phyloP scores from a whole-genome alignment of 2,797 vertebrate species.

The Pelochelys cantorii region DNA sequence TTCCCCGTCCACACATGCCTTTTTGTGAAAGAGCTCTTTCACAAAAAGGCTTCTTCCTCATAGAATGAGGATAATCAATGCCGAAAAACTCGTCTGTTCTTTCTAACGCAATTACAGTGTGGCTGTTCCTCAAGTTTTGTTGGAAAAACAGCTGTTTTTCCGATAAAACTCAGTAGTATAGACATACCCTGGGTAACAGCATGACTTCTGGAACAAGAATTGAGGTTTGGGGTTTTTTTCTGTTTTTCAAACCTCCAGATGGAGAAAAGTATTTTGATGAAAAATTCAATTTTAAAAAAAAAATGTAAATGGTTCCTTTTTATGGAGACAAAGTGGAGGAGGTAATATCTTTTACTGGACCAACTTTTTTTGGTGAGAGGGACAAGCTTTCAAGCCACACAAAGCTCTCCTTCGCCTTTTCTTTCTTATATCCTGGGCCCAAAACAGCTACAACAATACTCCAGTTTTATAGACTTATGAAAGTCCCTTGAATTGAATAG shows the following conservation, averaged over 20 bases:
- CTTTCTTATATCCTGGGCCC: background rate
- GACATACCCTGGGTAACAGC: background rate
- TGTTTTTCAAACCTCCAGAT: background rate
- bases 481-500: background rate
- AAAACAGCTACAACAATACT: background rate
- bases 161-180: too few relatives aligned
- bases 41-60: too few relatives aligned
- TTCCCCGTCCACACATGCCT: too few relatives aligned
- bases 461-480: background rate
- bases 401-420: background rate
- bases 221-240: background rate
- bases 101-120: too few relatives aligned
- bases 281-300: constrained; percentile 29
- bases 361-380: background rate
- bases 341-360: background rate
- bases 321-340: background rate
- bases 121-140: too few relatives aligned
- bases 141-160: too few relatives aligned
- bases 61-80: too few relatives aligned
- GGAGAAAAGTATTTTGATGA: background rate
- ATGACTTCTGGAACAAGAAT: background rate
- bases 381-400: background rate
- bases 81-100: too few relatives aligned
- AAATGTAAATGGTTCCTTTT: background rate
- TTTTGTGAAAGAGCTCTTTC: too few relatives aligned